A percentile compares a stretch with the other conserved stretches of the same genome.
Evolutionary conservation across 2,797 vertebrate genomes (phyloP).

Genomic region (Hemitrygon akajei): DNA sequence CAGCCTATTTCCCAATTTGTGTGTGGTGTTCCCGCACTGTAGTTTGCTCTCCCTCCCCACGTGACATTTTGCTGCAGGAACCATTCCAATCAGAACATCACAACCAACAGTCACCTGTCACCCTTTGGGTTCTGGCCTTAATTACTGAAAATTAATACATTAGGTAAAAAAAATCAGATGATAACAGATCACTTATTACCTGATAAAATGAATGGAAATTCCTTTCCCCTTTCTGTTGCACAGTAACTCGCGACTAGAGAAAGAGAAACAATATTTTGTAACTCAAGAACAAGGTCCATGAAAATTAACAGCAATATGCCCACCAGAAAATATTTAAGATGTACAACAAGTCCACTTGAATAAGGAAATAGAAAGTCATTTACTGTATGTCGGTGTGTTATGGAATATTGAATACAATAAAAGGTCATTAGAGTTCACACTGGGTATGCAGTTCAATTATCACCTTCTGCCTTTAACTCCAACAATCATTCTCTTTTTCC

Average conservation of each 20-base stretch:
- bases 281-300: background rate
- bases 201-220: slow-evolving; percentile 92
- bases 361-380: background rate
- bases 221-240: slow-evolving; percentile 82
- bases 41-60: too few species aligned
- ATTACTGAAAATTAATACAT: too few species aligned
- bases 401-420: too few species aligned
- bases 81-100: background rate
- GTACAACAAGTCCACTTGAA: background rate
- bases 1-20: too few species aligned
- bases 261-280: background rate
- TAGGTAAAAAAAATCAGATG: background rate
- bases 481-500: too few species aligned
- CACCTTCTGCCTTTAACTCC: too few species aligned
- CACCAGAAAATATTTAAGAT: background rate
- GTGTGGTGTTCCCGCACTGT: too few species aligned
- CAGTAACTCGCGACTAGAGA: slow-evolving; percentile 75
- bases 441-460: too few species aligned
- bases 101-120: background rate
- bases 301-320: background rate
- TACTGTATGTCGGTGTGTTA: background rate
- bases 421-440: too few species aligned
- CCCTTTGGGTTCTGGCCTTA: background rate
- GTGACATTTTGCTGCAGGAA: too few species aligned
- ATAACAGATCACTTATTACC: slow-evolving; percentile 51